Conservation (phyloP, 2,888 invertebrate species). For the Orthosia incerta region DNA sequence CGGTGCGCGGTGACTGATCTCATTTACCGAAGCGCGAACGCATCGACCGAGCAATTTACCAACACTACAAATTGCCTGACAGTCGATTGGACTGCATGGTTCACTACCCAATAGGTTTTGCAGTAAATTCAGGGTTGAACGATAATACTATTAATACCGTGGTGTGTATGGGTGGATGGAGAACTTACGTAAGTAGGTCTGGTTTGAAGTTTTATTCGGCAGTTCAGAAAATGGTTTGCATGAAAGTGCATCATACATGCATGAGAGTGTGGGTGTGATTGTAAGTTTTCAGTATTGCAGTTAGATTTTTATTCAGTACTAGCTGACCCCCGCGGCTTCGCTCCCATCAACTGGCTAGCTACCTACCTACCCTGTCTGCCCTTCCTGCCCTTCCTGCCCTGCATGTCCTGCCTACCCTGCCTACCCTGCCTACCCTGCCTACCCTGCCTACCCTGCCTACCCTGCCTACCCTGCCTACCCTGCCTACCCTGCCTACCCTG, state of each 20-base stretch:
- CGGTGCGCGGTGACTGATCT: slow-evolving; percentile 16
- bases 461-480: too few relatives aligned
- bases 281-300: background rate
- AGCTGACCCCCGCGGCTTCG: background rate
- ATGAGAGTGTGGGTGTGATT: background rate
- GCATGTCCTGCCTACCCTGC: too few relatives aligned
- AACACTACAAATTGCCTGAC: background rate
- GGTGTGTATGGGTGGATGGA: too few relatives aligned
- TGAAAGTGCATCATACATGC: background rate
- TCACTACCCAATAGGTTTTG: slow-evolving; percentile 8
- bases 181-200: background rate
- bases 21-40: slow-evolving; percentile 27
- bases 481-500: too few relatives aligned
- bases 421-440: too few relatives aligned
- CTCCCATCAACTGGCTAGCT: too few relatives aligned
- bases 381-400: too few relatives aligned
- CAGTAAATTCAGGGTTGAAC: background rate
- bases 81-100: slow-evolving; percentile 1
- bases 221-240: background rate
- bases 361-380: too few relatives aligned
- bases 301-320: background rate
- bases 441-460: too few relatives aligned
- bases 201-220: slow-evolving; percentile 3
- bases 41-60: background rate
- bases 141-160: background rate